Conservation (phyloP, 1,140 invertebrate genomes). For the Popillia japonica region DNA sequence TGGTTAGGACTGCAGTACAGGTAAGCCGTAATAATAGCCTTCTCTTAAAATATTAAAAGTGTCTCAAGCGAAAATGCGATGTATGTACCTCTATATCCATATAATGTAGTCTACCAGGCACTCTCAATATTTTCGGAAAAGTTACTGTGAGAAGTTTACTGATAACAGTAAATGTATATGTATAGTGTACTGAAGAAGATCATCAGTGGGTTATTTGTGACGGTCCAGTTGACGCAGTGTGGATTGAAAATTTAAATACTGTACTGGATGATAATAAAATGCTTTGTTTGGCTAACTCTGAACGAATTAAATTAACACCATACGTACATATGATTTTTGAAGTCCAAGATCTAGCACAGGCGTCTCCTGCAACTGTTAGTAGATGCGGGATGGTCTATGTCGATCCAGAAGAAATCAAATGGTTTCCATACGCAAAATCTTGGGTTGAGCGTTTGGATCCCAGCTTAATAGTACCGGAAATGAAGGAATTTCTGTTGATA, state of each 20-base stretch:
- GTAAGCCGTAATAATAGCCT: slow-evolving; percentile 62
- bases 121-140: too few species aligned
- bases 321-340: slow-evolving; percentile 89
- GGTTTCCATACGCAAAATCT: slow-evolving; percentile 80
- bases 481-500: slow-evolving; percentile 66
- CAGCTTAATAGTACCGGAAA: slow-evolving; percentile 64
- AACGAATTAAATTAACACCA: slow-evolving; percentile 87
- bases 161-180: neutral
- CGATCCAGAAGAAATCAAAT: slow-evolving; percentile 81
- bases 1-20: slow-evolving; percentile 73
- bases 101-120: too few species aligned
- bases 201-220: slow-evolving; percentile 89
- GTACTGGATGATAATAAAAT: slow-evolving; percentile 95
- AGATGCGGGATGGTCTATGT: slow-evolving; percentile 90
- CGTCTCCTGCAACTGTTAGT: slow-evolving; percentile 89
- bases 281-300: slow-evolving; percentile 85
- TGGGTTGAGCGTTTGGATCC: slow-evolving; percentile 74
- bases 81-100: too few species aligned
- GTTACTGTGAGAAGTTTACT: neutral
- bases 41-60: too few species aligned
- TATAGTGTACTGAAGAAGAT: slow-evolving; percentile 65
- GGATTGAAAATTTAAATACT: slow-evolving; percentile 96
- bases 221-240: slow-evolving; percentile 92
- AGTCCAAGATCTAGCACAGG: slow-evolving; percentile 85
- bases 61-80: too few species aligned